A percentile compares a stretch with the other conserved stretches of the same genome.
These are phyloP conservation scores for Tanypteryx hageni DNA, from an alignment of 2,888 invertebrate species.

Conservation along the genomic window DNA sequence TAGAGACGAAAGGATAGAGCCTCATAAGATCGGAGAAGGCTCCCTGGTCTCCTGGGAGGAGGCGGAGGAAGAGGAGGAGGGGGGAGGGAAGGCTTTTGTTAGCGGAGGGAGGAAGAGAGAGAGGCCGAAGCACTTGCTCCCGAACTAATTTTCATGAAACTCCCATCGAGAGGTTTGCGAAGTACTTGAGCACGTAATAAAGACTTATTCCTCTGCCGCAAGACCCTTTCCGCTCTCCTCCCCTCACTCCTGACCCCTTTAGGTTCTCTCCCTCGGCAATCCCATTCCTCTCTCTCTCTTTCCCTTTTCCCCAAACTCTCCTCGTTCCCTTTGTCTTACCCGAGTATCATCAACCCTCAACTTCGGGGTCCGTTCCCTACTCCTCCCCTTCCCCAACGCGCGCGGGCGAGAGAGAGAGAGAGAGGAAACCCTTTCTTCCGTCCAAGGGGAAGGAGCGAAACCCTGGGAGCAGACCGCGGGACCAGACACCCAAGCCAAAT, in stretches of 20 bases:
- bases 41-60: constrained; percentile 13
- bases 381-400: too few species aligned
- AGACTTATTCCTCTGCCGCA: constrained; percentile 61
- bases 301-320: background rate
- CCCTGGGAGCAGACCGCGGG: constrained; percentile 22
- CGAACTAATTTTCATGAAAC: constrained; percentile 64
- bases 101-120: background rate
- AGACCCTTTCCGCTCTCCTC: background rate
- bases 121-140: constrained; percentile 32
- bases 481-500: background rate
- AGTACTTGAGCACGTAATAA: constrained; percentile 63
- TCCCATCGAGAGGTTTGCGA: constrained; percentile 63
- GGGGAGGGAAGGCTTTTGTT: background rate
- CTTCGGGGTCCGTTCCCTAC: background rate
- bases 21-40: background rate
- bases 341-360: constrained; percentile 16
- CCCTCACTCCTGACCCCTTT: constrained; percentile 1
- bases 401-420: too few species aligned
- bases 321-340: constrained; percentile 5
- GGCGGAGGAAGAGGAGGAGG: background rate
- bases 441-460: background rate
- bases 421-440: constrained; percentile 13
- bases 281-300: background rate
- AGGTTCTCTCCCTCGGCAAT: background rate
- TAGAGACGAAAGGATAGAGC: constrained; percentile 22